Evolutionary conservation across 2,888 invertebrate genomes (phyloP), one percentile per base, ranked within the genome.

Genomic region (Mamestra brassicae): DNA sequence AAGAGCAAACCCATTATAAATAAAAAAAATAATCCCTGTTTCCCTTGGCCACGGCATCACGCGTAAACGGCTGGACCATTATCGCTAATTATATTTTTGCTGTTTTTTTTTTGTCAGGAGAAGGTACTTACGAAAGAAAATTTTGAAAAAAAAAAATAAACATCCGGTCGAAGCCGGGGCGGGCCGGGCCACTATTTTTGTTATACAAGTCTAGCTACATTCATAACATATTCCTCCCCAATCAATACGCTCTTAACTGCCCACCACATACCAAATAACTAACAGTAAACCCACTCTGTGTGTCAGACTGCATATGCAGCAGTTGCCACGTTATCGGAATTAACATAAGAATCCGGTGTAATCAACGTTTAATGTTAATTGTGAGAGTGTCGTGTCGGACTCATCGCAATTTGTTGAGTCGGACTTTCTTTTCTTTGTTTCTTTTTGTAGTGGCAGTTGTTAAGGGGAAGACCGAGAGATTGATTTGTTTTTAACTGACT

Each of bases 311-410:
- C 71, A 52, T 65, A 42, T 50, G 54, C 11, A 76, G 5, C 26
- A 54, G 71, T 69, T n/a, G 55, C 11, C 38, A 17, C 11, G 42
- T 71, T 81, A 83, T 85, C 75, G 34, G 64, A 17, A 83, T 86
- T 86, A 75, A 80, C 87, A 86, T 86, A 85, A 75, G 76, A 74
- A 84, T 85, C 62, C 68, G 17, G 79, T 64, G 72, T 73, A 80
- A 83, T 85, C 83, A 70, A 79, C 68, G 62, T 76, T 74, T 64
- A 74, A 81, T 80, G 83, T 17, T 83, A 86, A 86, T 80, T 73
- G n/a, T 52, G 54, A 54, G 15, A 61, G 69, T 75, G 74, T 63
- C 68, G 60, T 63, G 71, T 68, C 26, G 34, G n/a, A 10, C 60
- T 60, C 58, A 42, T 61, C 47, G 78, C 80, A 83, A 83, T 80